A percentile compares a stretch with the other conserved stretches of the same genome.
Evolutionary conservation across 2,113 vertebrate species (phyloP).

Genomic region (Tenrec ecaudatus): DNA sequence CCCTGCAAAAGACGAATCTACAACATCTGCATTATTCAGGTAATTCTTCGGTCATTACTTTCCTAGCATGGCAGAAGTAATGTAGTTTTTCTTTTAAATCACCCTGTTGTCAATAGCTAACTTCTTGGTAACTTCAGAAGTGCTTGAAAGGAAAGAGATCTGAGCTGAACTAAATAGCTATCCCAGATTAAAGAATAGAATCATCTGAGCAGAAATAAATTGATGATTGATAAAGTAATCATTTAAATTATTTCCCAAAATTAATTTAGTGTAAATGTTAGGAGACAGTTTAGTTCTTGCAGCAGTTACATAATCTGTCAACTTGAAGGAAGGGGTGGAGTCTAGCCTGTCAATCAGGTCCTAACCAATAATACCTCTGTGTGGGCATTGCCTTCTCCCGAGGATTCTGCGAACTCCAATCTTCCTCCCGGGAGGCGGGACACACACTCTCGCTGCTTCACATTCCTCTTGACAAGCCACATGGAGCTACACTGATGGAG

Average conservation of each 20-base stretch:
- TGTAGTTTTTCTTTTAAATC: not conserved
- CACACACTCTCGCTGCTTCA: no score
- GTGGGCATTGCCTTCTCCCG: no score
- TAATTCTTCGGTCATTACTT: not conserved
- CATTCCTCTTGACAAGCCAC: no score
- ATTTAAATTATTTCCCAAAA: constrained; percentile 1
- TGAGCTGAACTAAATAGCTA: not conserved
- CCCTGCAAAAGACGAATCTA: not conserved
- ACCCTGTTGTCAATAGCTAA: not conserved
- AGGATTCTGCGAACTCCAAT: no score
- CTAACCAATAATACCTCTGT: no score
- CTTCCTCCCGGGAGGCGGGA: no score
- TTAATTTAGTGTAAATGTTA: constrained; percentile 15
- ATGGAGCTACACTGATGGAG: no score
- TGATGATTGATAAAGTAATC: not conserved
- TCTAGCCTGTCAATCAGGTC: no score
- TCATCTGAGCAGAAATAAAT: constrained; percentile 15
- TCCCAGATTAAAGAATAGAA: not conserved
- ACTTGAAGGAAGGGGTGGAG: no score
- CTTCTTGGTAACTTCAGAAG: not conserved
- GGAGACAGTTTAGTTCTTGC: constrained; percentile 17
- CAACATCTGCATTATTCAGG: not conserved
- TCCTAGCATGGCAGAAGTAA: constrained; percentile 20
- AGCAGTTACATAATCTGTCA: no score
- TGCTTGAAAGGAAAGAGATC: not conserved